Base-by-base conservation (phyloP, 2,797 vertebrate species). In the Schizopygopsis malacanthus region DNA sequence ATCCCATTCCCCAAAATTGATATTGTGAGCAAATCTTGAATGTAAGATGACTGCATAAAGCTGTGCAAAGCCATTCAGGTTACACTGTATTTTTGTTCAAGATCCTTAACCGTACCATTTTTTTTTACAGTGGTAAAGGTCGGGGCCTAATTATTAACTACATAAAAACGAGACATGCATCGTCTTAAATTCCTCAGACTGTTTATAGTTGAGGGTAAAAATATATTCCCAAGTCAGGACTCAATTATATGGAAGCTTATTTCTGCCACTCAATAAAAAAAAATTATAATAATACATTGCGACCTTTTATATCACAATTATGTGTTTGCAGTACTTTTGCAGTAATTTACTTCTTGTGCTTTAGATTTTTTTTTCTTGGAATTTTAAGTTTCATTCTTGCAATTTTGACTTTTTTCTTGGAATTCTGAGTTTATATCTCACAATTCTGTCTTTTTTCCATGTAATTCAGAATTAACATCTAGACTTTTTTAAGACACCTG, bases 141-240 rank as follows among this genome's bases (percentile, higher is more conserved):
- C 67, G 8, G 59, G 82, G 33, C 8, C 73, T 52, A 22, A 54
- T 67, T 41, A 56, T 33, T 18, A 70, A 41, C 72, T 67, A 76
- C 45, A 65, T 47, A 47, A 61, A 73, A 61, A 61, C 15, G 18
- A 83, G 43, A 50, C 56, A 65, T 83, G 39, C 59, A 76, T 65
- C 2, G 5, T 13, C 25, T 65, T 65, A 16, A 65, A 63, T 56
- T 39, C 45, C 13, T 67, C 45, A 52, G 20, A 67, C 33, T n/a
- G 16, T 76, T 76, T 28, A 56, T 9, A 83, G 61, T n/a, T 77
- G 10, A 67, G 45, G 45, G 59, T 25, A 11, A 75, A 83, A 41
- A 54, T 25, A 54, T 78, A 69, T 77, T 54, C 6, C 16, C 45
- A 78, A 61, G 22, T 28, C 15, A 52, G 25, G 13, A 61, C 13